phyloP scores from a whole-genome alignment of 1,140 invertebrate species.

The Pteromalus puparum region DNA sequence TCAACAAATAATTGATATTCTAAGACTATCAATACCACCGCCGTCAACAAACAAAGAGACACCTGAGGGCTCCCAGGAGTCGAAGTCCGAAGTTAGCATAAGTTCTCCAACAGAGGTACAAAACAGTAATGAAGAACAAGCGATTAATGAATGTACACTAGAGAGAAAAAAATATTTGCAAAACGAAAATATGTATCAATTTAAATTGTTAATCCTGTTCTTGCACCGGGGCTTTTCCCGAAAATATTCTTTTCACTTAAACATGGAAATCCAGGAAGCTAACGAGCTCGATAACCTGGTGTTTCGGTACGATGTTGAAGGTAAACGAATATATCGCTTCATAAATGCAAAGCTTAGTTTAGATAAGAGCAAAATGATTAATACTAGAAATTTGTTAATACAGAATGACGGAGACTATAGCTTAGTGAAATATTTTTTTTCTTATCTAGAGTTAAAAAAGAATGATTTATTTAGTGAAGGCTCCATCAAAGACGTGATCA shows the following conservation, averaged over 20 bases:
- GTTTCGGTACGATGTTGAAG: background rate
- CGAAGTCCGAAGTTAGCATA: too few relatives aligned
- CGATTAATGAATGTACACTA: too few relatives aligned
- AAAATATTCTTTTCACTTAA: background rate
- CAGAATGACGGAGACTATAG: background rate
- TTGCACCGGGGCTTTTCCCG: background rate
- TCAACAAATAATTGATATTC: too few relatives aligned
- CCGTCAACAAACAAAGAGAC: too few relatives aligned
- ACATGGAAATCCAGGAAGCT: background rate
- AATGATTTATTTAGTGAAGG: too few relatives aligned
- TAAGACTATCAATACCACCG: too few relatives aligned
- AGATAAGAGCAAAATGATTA: constrained; percentile 4
- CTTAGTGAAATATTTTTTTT: background rate
- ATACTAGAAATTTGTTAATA: background rate
- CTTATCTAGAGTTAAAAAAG: background rate
- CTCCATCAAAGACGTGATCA: too few relatives aligned
- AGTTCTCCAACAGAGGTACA: too few relatives aligned
- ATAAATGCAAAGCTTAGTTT: background rate
- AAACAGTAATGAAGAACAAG: too few relatives aligned
- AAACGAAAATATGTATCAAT: background rate
- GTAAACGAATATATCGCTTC: background rate
- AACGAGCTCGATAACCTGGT: too few relatives aligned
- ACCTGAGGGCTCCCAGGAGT: too few relatives aligned
- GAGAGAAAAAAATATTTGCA: background rate
- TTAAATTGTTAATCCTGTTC: background rate